Percentiles rank a stretch among this genome's conserved stretches.
Conservation (phyloP, 2,797 vertebrate species). For the Mormyrops boulengeri region DNA sequence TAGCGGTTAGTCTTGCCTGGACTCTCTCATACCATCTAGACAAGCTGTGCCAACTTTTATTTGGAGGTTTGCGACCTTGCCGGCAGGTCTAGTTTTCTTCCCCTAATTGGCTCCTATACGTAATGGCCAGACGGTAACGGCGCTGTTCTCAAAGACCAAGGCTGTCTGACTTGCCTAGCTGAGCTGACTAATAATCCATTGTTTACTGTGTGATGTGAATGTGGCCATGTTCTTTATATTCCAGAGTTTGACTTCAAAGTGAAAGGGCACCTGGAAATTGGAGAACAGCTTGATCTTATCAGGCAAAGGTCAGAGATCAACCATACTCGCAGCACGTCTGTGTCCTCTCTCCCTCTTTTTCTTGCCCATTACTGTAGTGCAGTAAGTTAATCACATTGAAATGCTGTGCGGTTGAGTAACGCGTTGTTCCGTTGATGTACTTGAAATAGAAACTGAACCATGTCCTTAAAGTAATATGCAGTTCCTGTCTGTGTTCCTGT, state of each 20-base stretch:
- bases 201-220: background rate
- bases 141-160: background rate
- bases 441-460: background rate
- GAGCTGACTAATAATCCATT: background rate
- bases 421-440: background rate
- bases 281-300: slow-evolving; percentile 75
- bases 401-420: background rate
- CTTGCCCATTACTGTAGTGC: too few relatives aligned
- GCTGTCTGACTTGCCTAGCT: background rate
- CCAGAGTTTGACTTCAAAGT: slow-evolving; percentile 75
- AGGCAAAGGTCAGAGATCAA: slow-evolving; percentile 70
- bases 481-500: background rate
- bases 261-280: slow-evolving; percentile 75
- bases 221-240: background rate
- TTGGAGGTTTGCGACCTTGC: background rate
- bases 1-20: background rate
- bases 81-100: background rate
- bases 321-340: background rate
- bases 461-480: background rate
- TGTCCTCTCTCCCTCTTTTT: background rate
- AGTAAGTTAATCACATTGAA: background rate
- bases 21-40: background rate
- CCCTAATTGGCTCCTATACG: background rate
- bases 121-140: background rate
- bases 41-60: background rate